phyloP scores from a whole-genome alignment of 2,888 invertebrate species.

The Brenthis daphne region DNA sequence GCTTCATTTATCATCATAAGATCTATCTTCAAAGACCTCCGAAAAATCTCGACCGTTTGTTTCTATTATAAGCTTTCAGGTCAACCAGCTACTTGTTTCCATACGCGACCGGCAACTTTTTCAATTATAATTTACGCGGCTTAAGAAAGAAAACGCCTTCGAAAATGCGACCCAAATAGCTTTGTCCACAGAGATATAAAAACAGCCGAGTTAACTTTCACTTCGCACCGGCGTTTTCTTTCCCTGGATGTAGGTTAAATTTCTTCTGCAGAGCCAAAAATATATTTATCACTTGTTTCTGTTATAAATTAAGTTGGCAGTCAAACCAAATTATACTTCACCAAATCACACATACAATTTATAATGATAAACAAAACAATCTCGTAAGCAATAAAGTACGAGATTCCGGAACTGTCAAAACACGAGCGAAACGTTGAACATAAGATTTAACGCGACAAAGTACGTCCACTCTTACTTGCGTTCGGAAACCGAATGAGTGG shows the following conservation, averaged over 20 bases:
- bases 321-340: constrained; percentile 21
- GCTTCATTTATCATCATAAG: constrained; percentile 72
- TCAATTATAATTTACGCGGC: constrained; percentile 59
- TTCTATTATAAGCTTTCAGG: constrained; percentile 68
- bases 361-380: constrained; percentile 42
- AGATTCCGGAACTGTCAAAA: constrained; percentile 61
- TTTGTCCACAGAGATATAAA: constrained; percentile 55
- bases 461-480: constrained; percentile 61
- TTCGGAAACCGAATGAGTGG: constrained; percentile 76
- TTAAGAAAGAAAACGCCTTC: constrained; percentile 55
- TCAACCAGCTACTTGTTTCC: constrained; percentile 58
- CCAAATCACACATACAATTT: constrained; percentile 27
- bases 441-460: constrained; percentile 46
- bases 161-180: constrained; percentile 49
- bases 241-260: constrained; percentile 68
- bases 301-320: constrained; percentile 11
- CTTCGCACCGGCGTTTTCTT: constrained; percentile 61
- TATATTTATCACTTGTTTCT: constrained; percentile 30
- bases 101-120: constrained; percentile 65
- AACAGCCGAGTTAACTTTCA: constrained; percentile 71
- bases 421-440: constrained; percentile 61
- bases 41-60: constrained; percentile 68
- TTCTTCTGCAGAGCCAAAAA: constrained; percentile 52
- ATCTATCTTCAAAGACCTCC: constrained; percentile 59
- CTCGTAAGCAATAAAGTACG: constrained; percentile 35